Conservation (phyloP, 2,797 vertebrate species). For the Synaphobranchus kaupii region DNA sequence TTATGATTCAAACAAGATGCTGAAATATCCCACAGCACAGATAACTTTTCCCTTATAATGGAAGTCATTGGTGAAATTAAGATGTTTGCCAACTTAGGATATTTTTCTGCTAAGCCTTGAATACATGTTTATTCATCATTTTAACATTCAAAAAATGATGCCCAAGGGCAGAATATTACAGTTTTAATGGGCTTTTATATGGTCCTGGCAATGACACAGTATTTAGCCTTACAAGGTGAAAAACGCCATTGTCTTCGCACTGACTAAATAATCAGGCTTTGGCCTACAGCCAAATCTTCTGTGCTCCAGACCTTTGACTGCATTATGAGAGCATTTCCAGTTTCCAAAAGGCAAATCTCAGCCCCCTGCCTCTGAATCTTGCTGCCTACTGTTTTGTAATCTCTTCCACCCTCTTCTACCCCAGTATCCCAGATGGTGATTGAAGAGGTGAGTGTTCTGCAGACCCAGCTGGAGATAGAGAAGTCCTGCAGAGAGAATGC, state of each 20-base stretch:
- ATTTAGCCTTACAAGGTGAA: neutral
- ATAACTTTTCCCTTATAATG: neutral
- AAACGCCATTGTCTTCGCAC: constrained; percentile 6
- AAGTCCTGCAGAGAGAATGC: constrained; percentile 81
- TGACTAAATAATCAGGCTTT: neutral
- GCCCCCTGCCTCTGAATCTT: neutral
- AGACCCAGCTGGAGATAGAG: constrained; percentile 81
- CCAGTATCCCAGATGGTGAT: constrained; percentile 83
- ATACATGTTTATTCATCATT: constrained; percentile 18
- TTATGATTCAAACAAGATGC: neutral
- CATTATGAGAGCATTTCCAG: neutral
- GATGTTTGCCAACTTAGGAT: neutral
- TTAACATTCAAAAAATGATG: constrained; percentile 13
- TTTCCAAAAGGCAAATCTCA: neutral
- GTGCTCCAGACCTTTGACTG: neutral
- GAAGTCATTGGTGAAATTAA: neutral
- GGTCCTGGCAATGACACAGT: neutral
- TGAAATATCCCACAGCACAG: neutral
- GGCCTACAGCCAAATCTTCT: constrained; percentile 6
- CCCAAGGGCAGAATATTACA: neutral
- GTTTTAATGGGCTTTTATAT: constrained; percentile 2
- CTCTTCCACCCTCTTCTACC: neutral
- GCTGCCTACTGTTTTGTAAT: neutral
- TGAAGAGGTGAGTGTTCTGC: constrained; percentile 78
- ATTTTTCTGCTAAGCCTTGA: neutral